Conservation (phyloP, 2,888 invertebrate genomes). For the Bugula neritina region DNA sequence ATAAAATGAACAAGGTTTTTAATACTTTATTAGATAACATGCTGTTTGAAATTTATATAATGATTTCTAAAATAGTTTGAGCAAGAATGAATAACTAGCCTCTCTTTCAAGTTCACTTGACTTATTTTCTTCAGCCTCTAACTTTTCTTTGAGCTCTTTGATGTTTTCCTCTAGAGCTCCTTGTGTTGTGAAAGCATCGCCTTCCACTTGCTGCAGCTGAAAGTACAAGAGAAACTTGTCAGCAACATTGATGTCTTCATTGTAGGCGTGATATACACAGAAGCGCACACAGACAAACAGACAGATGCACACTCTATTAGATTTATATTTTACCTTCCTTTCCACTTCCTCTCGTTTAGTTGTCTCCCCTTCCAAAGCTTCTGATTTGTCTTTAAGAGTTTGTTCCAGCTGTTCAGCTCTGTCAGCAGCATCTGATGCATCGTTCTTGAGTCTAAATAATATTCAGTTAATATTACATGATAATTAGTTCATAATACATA, state of each 20-base stretch:
- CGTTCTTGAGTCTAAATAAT: constrained; percentile 12
- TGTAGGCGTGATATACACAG: no score
- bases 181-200: constrained; percentile 16
- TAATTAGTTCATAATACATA: no score
- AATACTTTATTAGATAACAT: no score
- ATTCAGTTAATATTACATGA: no score
- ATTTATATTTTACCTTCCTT: constrained; percentile 9
- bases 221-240: no score
- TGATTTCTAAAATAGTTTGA: no score
- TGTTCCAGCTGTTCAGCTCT: constrained; percentile 25
- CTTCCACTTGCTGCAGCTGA: constrained; percentile 7
- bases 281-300: no score
- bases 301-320: no score
- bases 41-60: no score
- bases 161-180: background rate
- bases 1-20: no score
- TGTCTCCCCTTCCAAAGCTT: constrained; percentile 1
- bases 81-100: no score
- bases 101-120: constrained; percentile 21
- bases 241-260: no score
- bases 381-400: constrained; percentile 9
- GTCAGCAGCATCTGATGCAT: constrained; percentile 9
- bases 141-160: constrained; percentile 8
- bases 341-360: constrained; percentile 13
- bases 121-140: constrained; percentile 19